Conservation (phyloP, 2,797 vertebrate genomes). For the Mico argentatus region DNA sequence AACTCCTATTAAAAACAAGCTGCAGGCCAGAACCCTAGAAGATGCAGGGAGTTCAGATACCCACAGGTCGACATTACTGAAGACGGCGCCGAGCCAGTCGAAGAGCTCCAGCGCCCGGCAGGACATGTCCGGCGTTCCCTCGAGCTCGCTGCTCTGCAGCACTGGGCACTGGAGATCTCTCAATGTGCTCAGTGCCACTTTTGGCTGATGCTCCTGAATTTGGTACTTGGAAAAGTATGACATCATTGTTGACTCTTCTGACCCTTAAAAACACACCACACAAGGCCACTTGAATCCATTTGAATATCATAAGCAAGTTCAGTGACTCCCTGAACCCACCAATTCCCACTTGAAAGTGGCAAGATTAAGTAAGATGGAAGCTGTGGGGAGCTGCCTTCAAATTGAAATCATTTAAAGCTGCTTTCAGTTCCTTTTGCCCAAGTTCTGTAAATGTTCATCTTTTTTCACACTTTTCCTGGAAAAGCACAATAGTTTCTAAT, state of each 20-base stretch:
- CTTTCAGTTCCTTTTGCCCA: background rate
- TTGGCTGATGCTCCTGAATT: constrained; percentile 87
- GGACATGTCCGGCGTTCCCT: constrained; percentile 81
- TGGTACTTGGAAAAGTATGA: constrained; percentile 88
- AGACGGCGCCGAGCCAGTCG: constrained; percentile 94
- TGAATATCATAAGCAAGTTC: background rate
- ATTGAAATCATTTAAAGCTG: background rate
- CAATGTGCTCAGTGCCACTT: constrained; percentile 80
- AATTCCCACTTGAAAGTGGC: rapidly evolving
- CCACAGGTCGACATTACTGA: constrained; percentile 86
- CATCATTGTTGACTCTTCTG: constrained; percentile 82
- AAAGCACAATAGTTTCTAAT: constrained; percentile 33
- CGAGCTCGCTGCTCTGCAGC: constrained; percentile 82
- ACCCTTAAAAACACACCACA: constrained; percentile 80
- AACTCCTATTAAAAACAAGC: background rate
- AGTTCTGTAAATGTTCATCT: background rate
- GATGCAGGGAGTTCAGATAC: constrained; percentile 61
- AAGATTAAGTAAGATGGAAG: background rate
- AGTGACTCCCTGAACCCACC: background rate
- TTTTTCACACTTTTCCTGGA: constrained; percentile 38
- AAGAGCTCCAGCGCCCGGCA: constrained; percentile 88
- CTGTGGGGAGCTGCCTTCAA: background rate
- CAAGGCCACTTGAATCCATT: background rate
- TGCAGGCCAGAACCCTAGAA: background rate
- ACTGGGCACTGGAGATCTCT: constrained; percentile 86